Evolutionary conservation across 2,797 vertebrate genomes (phyloP), one percentile per base, ranked within the genome.

Genomic region (Smutsia gigantea): DNA sequence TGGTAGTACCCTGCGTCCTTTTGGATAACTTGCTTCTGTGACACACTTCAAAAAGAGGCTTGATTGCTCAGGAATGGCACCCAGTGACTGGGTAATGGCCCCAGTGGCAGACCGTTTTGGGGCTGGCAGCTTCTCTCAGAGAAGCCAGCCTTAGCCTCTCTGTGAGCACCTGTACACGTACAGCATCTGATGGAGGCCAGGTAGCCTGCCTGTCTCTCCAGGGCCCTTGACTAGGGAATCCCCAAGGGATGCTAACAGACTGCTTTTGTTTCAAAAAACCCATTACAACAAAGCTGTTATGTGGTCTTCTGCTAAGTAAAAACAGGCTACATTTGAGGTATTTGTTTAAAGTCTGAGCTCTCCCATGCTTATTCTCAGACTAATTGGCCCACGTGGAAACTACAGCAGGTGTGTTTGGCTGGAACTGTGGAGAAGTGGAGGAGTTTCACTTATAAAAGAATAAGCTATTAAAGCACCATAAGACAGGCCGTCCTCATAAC

Each of bases 391-490:
- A 7, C 46, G 37, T 66, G 91, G 55, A 95, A 97, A 84, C 79
- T 29, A 0, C 10, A 87, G 75, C 97, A 98, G 95, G 95, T 95
- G 85, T 92, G 13, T 91, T 94, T 95, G 55, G n/a, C 5, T 91
- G 23, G 64, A 78, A 63, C 12, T 8, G 6, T 13, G 51, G 42
- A 42, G 66, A 74, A 27, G 19, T 31, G 21, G 87, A 42, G 74
- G 85, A 93, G 34, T 34, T 77, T n/a, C 66, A 57, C 19, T 9
- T 93, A 69, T 49, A 23, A 37, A 75, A 39, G 55, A 75, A 27
- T 15, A 53, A 86, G 31, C 74, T 68, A 4, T 69, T 46, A 31
- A 37, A 49, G n/a, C 37, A 18, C 39, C 12, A 2, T 21, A 25
- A 46, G 49, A 31, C 37, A 2, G 34, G 64, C 61, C 71, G 15